Conservation (phyloP, 2,888 invertebrate genomes). For the Acleris literana region DNA sequence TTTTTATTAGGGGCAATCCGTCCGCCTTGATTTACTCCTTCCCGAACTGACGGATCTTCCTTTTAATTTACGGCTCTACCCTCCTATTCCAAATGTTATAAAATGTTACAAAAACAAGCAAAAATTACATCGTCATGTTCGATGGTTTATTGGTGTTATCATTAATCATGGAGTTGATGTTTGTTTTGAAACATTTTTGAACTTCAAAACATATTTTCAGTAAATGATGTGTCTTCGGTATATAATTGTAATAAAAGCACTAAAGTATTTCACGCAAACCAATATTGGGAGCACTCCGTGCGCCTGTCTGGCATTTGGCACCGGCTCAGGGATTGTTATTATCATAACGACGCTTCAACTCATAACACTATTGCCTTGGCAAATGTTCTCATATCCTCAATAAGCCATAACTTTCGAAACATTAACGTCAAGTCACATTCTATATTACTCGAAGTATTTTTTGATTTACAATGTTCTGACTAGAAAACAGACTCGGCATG, state of each 20-base stretch:
- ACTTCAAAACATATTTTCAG: neutral
- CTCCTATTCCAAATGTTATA: constrained; percentile 76
- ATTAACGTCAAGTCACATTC: constrained; percentile 62
- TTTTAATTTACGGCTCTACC: constrained; percentile 81
- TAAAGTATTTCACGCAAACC: constrained; percentile 16
- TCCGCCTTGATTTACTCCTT: constrained; percentile 82
- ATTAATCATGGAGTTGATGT: constrained; percentile 22
- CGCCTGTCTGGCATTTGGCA: constrained; percentile 60
- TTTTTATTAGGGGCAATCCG: constrained; percentile 84
- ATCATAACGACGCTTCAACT: constrained; percentile 72
- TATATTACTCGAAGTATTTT: constrained; percentile 54
- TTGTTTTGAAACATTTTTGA: neutral
- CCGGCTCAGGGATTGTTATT: constrained; percentile 73
- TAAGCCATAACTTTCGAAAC: constrained; percentile 65
- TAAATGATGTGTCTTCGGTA: neutral
- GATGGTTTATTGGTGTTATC: constrained; percentile 41
- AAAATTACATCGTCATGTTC: constrained; percentile 66
- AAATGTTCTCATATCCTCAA: constrained; percentile 68
- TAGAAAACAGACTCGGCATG: constrained; percentile 42
- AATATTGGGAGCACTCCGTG: constrained; percentile 20
- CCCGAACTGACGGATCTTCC: constrained; percentile 82
- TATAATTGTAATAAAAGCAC: neutral
- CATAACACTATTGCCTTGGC: constrained; percentile 72
- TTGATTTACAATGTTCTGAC: constrained; percentile 49
- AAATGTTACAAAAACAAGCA: constrained; percentile 78